Percentiles rank a stretch among this genome's conserved stretches.
Evolutionary conservation across 1,140 invertebrate species (phyloP).

Genomic region (Aphaenogaster rudis): DNA sequence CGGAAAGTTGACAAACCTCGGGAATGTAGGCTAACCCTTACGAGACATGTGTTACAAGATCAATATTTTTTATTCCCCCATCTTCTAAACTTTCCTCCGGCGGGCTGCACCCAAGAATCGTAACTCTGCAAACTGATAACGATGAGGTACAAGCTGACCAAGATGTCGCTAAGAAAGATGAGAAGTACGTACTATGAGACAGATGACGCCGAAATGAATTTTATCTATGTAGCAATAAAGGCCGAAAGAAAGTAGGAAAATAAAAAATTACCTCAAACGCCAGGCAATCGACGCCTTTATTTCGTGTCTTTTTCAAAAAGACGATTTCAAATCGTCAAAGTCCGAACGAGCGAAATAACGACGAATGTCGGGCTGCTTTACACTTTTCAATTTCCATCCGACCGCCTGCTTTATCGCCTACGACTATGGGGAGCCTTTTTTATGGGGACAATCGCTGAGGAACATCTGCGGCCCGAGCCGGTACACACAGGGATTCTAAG

Average conservation of each 20-base stretch:
- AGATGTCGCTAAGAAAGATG: background rate
- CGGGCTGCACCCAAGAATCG: constrained; percentile 20
- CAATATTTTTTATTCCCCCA: constrained; percentile 78
- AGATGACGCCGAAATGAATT: constrained; percentile 16
- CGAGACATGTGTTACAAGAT: constrained; percentile 77
- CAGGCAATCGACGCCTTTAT: background rate
- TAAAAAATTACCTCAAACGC: constrained; percentile 19
- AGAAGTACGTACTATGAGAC: background rate
- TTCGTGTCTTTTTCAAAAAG: background rate
- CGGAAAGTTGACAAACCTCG: constrained; percentile 72
- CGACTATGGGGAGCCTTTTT: constrained; percentile 70
- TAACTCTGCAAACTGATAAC: background rate
- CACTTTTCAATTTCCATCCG: constrained; percentile 77
- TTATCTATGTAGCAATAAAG: background rate
- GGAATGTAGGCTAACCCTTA: constrained; percentile 76
- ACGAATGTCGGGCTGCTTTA: constrained; percentile 61
- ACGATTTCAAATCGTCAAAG: constrained; percentile 16
- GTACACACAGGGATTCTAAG: constrained; percentile 60
- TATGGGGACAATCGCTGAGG: constrained; percentile 73
- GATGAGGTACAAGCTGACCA: constrained; percentile 1
- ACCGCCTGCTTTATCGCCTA: constrained; percentile 66
- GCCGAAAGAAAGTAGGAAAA: background rate
- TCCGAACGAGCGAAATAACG: constrained; percentile 28
- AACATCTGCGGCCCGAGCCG: constrained; percentile 74
- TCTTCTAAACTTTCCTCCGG: constrained; percentile 23